Evolutionary conservation across 2,113 vertebrate genomes (phyloP), one percentile per base, ranked within the genome.

Genomic region (Rhinichthys klamathensis): DNA sequence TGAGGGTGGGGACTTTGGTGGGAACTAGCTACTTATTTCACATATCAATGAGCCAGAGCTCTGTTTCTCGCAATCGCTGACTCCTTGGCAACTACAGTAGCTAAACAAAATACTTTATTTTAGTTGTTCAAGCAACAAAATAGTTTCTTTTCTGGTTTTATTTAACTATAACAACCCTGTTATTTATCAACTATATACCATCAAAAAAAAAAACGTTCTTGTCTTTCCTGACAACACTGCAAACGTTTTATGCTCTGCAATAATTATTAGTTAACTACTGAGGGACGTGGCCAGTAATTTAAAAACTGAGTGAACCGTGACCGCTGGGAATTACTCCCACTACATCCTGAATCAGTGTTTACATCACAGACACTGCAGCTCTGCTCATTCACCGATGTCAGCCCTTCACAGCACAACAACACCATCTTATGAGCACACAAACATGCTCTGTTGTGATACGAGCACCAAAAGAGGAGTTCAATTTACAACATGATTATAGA

Each of bases 331-430:
- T 82, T 13, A 69, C 44, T 69, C 80, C 61, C 63, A 49, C 79
- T 46, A 18, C 58, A 32, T 82, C 44, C 63, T 82, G 61, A 69
- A 69, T n/a, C 27, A 49, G 35, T 81, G 79, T 80, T 9, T 63
- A 46, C 77, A 80, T 41, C 32, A 41, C 54, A 61, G 76, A 79
- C 76, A 61, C 21, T 61, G 23, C 35, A 38, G 56, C 78, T 49
- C n/a, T 65, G 60, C 65, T 80, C 78, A 49, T 27, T 65, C 78
- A 27, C 58, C 27, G 23, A 63, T 44, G 78, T 80, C 32, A 44
- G 13, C 49, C 51, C 49, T 30, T 78, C 18, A 58, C 1, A 46
- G 78, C 58, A 80, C 38, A 46, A 63, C n/a, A 46, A 46, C 58
- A 80, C 58, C 6, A 27, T 63, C 38, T 63, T 27, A 80, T 27